Evolutionary conservation across 2,113 vertebrate species (phyloP), one percentile per base, ranked within the genome.

Genomic region (Ptyas mucosa): DNA sequence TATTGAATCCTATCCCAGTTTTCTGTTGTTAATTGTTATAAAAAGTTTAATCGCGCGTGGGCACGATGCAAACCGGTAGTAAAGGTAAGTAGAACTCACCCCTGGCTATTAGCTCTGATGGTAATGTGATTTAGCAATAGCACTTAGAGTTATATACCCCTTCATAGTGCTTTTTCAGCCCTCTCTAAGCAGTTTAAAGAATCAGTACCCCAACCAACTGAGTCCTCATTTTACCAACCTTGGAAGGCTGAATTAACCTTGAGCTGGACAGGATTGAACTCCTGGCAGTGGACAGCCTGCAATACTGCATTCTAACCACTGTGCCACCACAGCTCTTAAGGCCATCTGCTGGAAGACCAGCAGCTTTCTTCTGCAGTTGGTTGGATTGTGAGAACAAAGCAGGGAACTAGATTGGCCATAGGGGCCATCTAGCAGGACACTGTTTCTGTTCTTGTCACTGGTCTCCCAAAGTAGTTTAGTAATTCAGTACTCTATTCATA

Each of bases 1-100:
- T 97, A 97, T 95, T 97, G 75, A 94, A 55, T 91, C 87, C 96
- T 94, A 96, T 97, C 97, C 96, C 53, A 51, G 96, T 97, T 91
- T 97, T 97, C 96, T 96, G 92, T 92, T 95, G 95, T 95, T 94
- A 95, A 93, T 95, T 96, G 90, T 96, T 97, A 96, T 95, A 97
- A 97, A 97, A 95, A 97, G 96, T 97, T 97, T 94, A 81, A 46
- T 46, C 43, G 5, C 43, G 43, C 43, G 2, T 5, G 4, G 43
- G 43, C 43, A 46, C 43, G 43, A 46, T 46, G 43, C 43, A 4
- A 46, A 46, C 43, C 0, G 3, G 43, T 46, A 46, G 43, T 46
- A 46, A 46, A 46, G 43, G 3, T 46, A 46, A 46, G 43, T 46
- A 46, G 43, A 46, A 46, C 5, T 4, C 43, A 46, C 43, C 43